Conservation (phyloP, 2,797 vertebrate species). For the Xerus rutilus region DNA sequence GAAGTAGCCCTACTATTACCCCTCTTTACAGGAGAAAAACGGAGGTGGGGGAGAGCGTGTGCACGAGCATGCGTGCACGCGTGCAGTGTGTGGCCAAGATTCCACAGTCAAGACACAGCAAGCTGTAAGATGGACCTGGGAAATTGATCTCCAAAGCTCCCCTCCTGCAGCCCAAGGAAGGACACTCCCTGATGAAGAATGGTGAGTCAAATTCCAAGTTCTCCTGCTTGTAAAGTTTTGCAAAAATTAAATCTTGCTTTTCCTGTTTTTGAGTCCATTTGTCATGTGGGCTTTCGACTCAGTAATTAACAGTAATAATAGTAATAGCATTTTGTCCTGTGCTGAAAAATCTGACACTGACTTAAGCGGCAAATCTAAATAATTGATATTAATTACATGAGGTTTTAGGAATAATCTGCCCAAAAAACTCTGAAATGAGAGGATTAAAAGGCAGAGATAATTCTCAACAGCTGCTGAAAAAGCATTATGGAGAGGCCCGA, state of each 20-base stretch:
- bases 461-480: conserved; percentile 75
- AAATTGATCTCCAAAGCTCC: neutral
- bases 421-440: conserved; percentile 84
- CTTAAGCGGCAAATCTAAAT: conserved; percentile 86
- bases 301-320: conserved; percentile 63
- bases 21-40: neutral
- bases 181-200: neutral
- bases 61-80: too few relatives aligned
- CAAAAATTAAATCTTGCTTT: neutral
- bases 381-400: conserved; percentile 84
- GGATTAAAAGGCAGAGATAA: conserved; percentile 83
- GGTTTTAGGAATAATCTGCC: conserved; percentile 84
- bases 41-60: neutral
- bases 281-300: neutral
- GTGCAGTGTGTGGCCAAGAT: fast-evolving
- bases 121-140: neutral
- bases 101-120: fast-evolving
- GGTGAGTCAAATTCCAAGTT: conserved; percentile 62
- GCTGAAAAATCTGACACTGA: conserved; percentile 81
- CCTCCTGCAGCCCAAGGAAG: neutral
- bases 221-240: conserved; percentile 50
- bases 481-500: conserved; percentile 27
- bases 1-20: neutral
- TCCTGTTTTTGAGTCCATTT: conserved; percentile 35
- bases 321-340: conserved; percentile 73